Conservation (phyloP, 2,888 invertebrate species). For the Adela reaumurella region DNA sequence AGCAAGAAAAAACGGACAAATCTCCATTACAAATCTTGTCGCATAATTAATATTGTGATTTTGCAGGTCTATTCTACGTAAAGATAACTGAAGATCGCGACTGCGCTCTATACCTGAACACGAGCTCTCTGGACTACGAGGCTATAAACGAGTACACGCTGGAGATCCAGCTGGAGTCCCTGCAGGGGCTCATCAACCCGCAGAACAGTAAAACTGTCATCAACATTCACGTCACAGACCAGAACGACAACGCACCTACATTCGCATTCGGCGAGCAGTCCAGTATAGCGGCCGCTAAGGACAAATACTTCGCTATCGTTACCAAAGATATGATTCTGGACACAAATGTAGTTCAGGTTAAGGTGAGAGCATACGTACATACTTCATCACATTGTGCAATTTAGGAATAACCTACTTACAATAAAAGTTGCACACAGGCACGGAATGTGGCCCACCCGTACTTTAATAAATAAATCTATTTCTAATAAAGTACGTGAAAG, state of each 20-base stretch:
- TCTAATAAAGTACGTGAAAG: background rate
- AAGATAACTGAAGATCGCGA: conserved; percentile 75
- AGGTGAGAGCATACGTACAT: conserved; percentile 32
- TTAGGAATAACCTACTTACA: too few species aligned
- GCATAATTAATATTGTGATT: too few species aligned
- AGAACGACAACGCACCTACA: conserved; percentile 85
- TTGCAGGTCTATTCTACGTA: conserved; percentile 66
- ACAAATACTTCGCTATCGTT: conserved; percentile 78
- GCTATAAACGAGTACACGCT: conserved; percentile 67
- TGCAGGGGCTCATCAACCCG: conserved; percentile 77
- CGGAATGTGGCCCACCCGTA: too few species aligned
- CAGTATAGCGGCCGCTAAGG: conserved; percentile 53
- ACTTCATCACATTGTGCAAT: too few species aligned
- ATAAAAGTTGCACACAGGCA: too few species aligned
- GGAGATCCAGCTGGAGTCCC: conserved; percentile 73
- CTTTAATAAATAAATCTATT: background rate
- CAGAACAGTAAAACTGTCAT: conserved; percentile 71
- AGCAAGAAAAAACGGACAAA: too few species aligned
- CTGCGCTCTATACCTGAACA: conserved; percentile 74
- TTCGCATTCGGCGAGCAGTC: conserved; percentile 69
- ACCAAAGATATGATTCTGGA: conserved; percentile 70
- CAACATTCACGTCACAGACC: conserved; percentile 78
- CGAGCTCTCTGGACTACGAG: conserved; percentile 75
- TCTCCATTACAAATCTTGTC: too few species aligned
- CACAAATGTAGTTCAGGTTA: conserved; percentile 74